These are phyloP conservation scores for Drosophila helvetica DNA, from an alignment of 2,888 invertebrate genomes.

Conservation along the genomic window DNA sequence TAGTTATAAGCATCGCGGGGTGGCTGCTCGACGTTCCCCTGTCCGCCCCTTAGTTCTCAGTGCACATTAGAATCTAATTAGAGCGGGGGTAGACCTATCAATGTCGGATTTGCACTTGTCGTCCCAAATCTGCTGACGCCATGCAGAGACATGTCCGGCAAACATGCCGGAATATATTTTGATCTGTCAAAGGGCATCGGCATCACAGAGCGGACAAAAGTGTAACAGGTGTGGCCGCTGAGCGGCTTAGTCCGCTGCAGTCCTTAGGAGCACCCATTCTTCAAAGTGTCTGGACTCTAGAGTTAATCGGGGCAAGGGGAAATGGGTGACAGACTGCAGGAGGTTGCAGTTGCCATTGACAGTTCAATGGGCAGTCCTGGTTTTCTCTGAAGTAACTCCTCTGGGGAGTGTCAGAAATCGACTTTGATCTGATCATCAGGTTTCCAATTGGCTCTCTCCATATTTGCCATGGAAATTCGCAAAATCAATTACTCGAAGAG, in stretches of 20 bases:
- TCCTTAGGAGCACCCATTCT: constrained; percentile 30
- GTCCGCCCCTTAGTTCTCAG: constrained; percentile 42
- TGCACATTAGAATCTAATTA: constrained; percentile 81
- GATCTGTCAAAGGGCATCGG: constrained; percentile 21
- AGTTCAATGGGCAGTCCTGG: constrained; percentile 23
- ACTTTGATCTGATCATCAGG: background rate
- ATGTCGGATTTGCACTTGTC: constrained; percentile 68
- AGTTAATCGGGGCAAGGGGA: constrained; percentile 47
- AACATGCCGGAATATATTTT: constrained; percentile 65
- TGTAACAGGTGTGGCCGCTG: constrained; percentile 72
- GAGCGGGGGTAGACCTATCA: constrained; percentile 61
- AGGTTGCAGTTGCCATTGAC: constrained; percentile 47
- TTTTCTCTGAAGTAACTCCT: background rate
- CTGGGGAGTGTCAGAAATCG: background rate
- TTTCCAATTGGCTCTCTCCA: background rate
- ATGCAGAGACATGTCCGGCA: constrained; percentile 73
- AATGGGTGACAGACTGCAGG: constrained; percentile 15
- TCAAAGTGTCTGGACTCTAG: constrained; percentile 57
- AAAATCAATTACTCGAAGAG: background rate
- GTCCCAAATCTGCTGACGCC: constrained; percentile 64
- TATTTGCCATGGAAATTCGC: background rate
- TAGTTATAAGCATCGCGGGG: constrained; percentile 68
- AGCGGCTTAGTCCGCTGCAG: constrained; percentile 59
- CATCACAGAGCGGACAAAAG: constrained; percentile 51
- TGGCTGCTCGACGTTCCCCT: constrained; percentile 8